Evolutionary conservation across 2,888 invertebrate species (phyloP).

Genomic region (Drosophila helvetica): DNA sequence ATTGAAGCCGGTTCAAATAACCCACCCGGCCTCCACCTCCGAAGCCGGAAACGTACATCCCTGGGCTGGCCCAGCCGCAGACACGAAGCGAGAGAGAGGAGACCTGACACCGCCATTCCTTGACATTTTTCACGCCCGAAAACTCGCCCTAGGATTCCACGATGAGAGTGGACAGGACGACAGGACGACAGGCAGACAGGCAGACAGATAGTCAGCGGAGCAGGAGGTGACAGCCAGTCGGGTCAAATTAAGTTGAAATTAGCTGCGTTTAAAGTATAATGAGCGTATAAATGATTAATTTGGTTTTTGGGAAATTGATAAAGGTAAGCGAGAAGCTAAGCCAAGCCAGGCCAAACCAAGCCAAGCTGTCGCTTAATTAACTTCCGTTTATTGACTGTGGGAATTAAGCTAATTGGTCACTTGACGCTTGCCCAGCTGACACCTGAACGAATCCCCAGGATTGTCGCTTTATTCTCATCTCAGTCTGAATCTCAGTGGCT

Average conservation of each 20-base stretch:
- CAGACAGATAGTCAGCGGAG: not conserved
- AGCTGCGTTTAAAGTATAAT: conserved; percentile 71
- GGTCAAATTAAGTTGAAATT: conserved; percentile 67
- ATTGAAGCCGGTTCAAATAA: conserved; percentile 67
- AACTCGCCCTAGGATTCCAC: not conserved
- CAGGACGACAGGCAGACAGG: not conserved
- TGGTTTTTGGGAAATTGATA: conserved; percentile 60
- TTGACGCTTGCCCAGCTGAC: conserved; percentile 47
- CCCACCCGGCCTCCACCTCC: conserved; percentile 5
- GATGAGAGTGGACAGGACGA: not conserved
- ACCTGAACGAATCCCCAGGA: conserved; percentile 40
- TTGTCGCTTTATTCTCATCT: not conserved
- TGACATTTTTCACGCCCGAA: conserved; percentile 22
- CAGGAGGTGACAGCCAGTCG: not conserved
- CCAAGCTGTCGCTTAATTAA: conserved; percentile 57
- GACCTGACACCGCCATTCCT: conserved; percentile 5
- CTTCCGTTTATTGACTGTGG: conserved; percentile 56
- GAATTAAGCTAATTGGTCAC: conserved; percentile 66
- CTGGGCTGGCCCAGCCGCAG: not conserved
- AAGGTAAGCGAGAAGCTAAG: conserved; percentile 16
- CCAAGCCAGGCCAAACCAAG: conserved; percentile 12
- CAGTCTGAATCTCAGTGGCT: not conserved
- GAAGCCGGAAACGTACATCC: not conserved
- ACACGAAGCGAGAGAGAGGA: conserved; percentile 3
- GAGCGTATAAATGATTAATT: conserved; percentile 75